Evolutionary conservation across 1,140 invertebrate species (phyloP), one percentile per base, ranked within the genome.

Genomic region (Hypsibius dujardini): DNA sequence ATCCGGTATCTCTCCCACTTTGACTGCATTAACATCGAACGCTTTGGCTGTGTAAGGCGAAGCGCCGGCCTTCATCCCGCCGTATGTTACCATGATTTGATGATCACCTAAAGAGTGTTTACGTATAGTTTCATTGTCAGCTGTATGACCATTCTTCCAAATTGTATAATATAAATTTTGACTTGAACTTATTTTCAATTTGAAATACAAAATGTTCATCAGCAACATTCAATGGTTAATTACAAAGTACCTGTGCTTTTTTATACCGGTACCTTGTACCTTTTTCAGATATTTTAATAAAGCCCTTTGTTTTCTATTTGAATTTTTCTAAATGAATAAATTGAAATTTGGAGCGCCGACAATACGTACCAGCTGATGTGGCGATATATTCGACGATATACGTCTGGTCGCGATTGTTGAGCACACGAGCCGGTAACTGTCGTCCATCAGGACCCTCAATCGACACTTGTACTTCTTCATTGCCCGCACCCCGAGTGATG

Each of bases 1-100:
- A 76, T 86, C 86, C 50, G 88, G 86, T 2, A 94, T 87, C 77
- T 92, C 89, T 78, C 91, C 91, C 1, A 98, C 92, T 82, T 89
- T 88, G 74, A 98, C 97, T 71, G 91, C 90, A 72, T 87, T 85
- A 1, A 95, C 90, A 79, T 96, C 92, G 78, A 95, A 95, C 14
- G 94, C 90, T 83, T 95, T 94, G 74, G 90, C 89, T 74, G 88
- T 86, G 80, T 94, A 95, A 2, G 92, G 92, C 50, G 50, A 76
- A 89, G 92, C 47, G 90, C 90, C 46, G 86, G 85, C 69, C 92
- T 87, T 56, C 73, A 85, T 80, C 73, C 87, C 87, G 75, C 85
- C 85, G 74, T 90, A 87, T 62, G 75, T 72, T 50, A 95, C 88
- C 76, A 87, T 86, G 72, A 95, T 89, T 73, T 88, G 85, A 79